Evolutionary conservation across 2,113 vertebrate species (phyloP), one percentile per base, ranked within the genome.

Genomic region (Elgaria multicarinata): DNA sequence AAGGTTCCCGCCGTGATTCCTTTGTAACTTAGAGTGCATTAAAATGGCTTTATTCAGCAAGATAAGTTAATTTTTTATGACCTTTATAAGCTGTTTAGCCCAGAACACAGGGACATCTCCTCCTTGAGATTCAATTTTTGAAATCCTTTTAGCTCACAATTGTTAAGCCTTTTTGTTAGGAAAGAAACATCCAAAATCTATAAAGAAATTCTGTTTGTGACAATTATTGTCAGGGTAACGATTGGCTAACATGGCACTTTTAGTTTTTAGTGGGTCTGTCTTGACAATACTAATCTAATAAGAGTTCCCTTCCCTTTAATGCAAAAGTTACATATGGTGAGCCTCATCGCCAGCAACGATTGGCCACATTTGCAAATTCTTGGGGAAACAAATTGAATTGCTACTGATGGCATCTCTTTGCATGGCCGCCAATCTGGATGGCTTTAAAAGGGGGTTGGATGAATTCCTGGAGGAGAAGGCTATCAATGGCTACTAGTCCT

Each of bases 61-160:
- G 94, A 96, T 97, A 96, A 97, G 93, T 97, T 97, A 95, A 95
- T 97, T 97, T 97, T 97, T 97, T 94, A 96, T 96, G 94, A 96
- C 95, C 94, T 97, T 97, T 97, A 95, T 95, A 97, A 97, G 95
- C 96, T 96, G 91, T 97, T 97, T 96, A 97, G 88, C 90, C 86
- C 95, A 91, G 93, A 96, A 95, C 90, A 94, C 82, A 22, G 92
- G 85, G 96, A 93, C 91, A 93, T 93, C 91, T 95, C 93, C 95
- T 94, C 94, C 95, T 95, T 93, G 96, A 97, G 92, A 96, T 95
- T 95, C 95, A 95, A 96, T 93, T 94, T 85, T 96, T 95, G 92
- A 87, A 92, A 97, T 97, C 92, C 92, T 96, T 96, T 97, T 95
- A 96, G 92, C 93, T 95, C 83, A 91, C 90, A 81, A 92, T 90